Evolutionary conservation across 2,888 invertebrate species (phyloP).

Genomic region (Lithosia quadra): DNA sequence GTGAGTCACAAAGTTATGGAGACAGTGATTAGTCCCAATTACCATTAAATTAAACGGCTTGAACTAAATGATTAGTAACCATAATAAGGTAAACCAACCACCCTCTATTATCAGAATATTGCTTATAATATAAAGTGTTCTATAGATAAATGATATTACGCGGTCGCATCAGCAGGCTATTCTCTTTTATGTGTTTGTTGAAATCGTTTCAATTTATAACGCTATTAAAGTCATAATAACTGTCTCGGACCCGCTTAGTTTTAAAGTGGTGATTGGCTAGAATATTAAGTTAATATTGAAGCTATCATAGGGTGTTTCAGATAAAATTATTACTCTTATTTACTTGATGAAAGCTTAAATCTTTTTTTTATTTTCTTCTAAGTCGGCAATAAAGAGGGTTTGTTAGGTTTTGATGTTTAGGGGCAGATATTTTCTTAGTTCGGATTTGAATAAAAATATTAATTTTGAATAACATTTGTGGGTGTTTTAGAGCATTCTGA

Average conservation of each 20-base stretch:
- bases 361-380: too few species aligned
- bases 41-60: background rate
- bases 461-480: background rate
- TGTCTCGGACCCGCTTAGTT: constrained; percentile 10
- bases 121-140: constrained; percentile 19
- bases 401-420: too few species aligned
- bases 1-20: too few species aligned
- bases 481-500: background rate
- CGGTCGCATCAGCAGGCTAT: constrained; percentile 14
- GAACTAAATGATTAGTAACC: background rate
- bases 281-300: constrained; percentile 29
- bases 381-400: too few species aligned
- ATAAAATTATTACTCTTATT: background rate
- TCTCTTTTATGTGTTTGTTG: constrained; percentile 31
- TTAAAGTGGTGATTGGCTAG: constrained; percentile 29
- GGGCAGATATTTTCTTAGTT: too few species aligned
- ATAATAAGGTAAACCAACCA: background rate
- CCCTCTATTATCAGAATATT: background rate
- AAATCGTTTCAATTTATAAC: constrained; percentile 46
- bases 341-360: background rate
- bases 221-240: constrained; percentile 24
- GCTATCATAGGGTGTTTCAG: constrained; percentile 10
- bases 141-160: constrained; percentile 20
- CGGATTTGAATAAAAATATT: too few species aligned
- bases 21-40: background rate